Conservation (phyloP, 1,140 invertebrate species). For the Polyergus mexicanus region DNA sequence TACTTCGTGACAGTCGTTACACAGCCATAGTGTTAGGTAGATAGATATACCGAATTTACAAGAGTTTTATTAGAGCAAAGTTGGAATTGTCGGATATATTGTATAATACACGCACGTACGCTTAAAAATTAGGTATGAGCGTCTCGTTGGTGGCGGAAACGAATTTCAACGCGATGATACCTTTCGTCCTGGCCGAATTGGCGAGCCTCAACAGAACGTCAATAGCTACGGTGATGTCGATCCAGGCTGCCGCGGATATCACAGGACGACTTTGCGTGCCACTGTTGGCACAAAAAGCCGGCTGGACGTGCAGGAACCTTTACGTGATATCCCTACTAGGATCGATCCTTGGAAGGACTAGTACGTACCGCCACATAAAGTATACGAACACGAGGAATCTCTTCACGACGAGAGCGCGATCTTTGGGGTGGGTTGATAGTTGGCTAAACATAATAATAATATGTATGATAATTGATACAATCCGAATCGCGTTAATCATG, state of each 20-base stretch:
- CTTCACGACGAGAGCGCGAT: slow-evolving; percentile 43
- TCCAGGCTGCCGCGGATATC: slow-evolving; percentile 81
- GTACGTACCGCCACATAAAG: slow-evolving; percentile 75
- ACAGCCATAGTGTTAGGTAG: slow-evolving; percentile 69
- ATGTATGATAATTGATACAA: slow-evolving; percentile 8
- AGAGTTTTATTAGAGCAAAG: neutral
- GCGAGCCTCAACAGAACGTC: slow-evolving; percentile 75
- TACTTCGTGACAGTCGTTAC: slow-evolving; percentile 67
- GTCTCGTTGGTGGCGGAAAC: slow-evolving; percentile 71
- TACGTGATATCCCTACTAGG: slow-evolving; percentile 81
- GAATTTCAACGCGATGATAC: slow-evolving; percentile 82
- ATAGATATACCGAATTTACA: neutral
- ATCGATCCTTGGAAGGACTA: slow-evolving; percentile 79
- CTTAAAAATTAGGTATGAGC: slow-evolving; percentile 63
- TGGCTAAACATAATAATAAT: neutral
- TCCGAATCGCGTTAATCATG: neutral
- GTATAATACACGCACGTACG: neutral
- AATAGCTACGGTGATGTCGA: slow-evolving; percentile 79
- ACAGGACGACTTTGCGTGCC: slow-evolving; percentile 81
- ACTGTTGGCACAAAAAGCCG: slow-evolving; percentile 74
- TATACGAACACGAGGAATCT: slow-evolving; percentile 62
- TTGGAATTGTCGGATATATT: neutral
- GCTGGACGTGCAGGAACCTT: slow-evolving; percentile 78
- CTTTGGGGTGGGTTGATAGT: slow-evolving; percentile 66
- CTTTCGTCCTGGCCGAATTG: slow-evolving; percentile 81